Evolutionary conservation across 2,113 vertebrate genomes (phyloP).

Genomic region (Rhadina sibilatrix): DNA sequence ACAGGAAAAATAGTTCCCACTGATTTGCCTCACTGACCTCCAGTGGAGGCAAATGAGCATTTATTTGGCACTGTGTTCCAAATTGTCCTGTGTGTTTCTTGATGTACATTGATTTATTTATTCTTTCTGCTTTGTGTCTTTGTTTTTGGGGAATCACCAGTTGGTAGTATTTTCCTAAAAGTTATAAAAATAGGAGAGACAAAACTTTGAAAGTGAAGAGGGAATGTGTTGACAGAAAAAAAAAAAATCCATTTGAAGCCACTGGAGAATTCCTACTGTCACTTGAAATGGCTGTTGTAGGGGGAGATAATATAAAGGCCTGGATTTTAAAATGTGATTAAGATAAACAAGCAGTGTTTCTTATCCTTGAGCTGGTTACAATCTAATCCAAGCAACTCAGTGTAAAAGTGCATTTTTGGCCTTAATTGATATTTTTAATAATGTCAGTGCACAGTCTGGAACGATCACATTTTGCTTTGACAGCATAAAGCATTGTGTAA

Average conservation of each 20-base stretch:
- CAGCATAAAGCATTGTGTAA: slow-evolving; percentile 56
- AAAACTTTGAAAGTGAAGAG: background rate
- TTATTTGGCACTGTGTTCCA: background rate
- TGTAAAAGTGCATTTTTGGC: slow-evolving; percentile 67
- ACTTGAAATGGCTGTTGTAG: slow-evolving; percentile 35
- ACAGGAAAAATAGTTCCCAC: background rate
- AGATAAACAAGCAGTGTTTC: slow-evolving; percentile 65
- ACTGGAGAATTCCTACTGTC: slow-evolving; percentile 28
- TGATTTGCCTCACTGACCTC: slow-evolving; percentile 17
- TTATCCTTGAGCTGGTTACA: slow-evolving; percentile 60
- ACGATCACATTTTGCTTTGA: slow-evolving; percentile 58
- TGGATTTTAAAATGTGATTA: slow-evolving; percentile 55
- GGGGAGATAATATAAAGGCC: slow-evolving; percentile 16
- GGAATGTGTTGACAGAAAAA: background rate
- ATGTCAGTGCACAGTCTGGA: slow-evolving; percentile 52
- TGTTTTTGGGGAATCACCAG: background rate
- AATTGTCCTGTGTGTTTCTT: background rate
- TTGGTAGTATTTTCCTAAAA: background rate
- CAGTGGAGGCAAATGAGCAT: background rate
- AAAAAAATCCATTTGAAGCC: background rate
- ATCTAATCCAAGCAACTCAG: slow-evolving; percentile 61
- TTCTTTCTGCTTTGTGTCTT: background rate
- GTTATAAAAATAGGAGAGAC: background rate
- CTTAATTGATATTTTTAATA: slow-evolving; percentile 69
- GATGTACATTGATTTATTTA: background rate